phyloP scores from a whole-genome alignment of 2,888 invertebrate species.

The Syrphus vitripennis region DNA sequence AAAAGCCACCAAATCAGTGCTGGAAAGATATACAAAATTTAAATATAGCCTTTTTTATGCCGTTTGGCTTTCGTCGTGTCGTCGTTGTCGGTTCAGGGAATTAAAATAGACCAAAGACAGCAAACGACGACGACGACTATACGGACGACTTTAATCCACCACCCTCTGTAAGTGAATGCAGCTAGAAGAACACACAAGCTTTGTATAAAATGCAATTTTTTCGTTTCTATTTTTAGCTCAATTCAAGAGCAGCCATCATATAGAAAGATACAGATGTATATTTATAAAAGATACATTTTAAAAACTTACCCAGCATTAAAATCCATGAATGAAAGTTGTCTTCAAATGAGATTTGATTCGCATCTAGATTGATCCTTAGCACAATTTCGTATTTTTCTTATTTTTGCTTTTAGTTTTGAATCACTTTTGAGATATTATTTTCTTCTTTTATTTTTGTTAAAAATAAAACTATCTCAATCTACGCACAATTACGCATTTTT shows the following conservation, averaged over 20 bases:
- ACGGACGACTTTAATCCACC: not conserved
- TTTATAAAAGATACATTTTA: not conserved
- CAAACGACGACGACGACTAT: not conserved
- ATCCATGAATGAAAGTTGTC: slow-evolving; percentile 68
- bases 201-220: slow-evolving; percentile 25
- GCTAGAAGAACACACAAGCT: not conserved
- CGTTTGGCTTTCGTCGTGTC: too few relatives aligned
- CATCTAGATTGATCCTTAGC: not conserved
- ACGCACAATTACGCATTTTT: slow-evolving; percentile 26
- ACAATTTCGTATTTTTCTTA: not conserved
- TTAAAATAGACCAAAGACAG: slow-evolving; percentile 4
- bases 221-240: slow-evolving; percentile 39
- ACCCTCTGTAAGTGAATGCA: not conserved
- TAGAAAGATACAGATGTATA: not conserved
- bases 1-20: slow-evolving; percentile 7
- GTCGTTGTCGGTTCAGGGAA: not conserved
- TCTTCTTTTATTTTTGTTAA: not conserved
- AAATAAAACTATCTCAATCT: not conserved
- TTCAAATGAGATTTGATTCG: slow-evolving; percentile 36
- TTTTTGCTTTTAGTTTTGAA: not conserved
- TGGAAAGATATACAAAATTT: slow-evolving; percentile 18
- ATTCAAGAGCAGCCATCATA: slow-evolving; percentile 1
- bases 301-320: slow-evolving; percentile 64
- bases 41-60: not conserved
- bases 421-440: slow-evolving; percentile 10